Evolutionary conservation across 2,888 invertebrate species (phyloP).

Genomic region (Cephus pygmeus): DNA sequence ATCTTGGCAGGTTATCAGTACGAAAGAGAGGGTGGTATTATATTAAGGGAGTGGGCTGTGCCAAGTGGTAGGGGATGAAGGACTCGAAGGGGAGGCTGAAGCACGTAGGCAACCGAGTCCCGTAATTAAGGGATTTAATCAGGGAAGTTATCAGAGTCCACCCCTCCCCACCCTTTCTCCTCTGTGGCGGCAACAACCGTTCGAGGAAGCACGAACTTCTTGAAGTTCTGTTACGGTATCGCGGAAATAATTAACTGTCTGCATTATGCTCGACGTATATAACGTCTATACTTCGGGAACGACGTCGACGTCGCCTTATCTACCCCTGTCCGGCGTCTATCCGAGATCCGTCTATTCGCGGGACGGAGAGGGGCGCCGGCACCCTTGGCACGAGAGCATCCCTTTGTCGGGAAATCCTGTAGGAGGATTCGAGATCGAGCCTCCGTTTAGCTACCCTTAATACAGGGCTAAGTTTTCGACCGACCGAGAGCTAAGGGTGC

Average conservation of each 20-base stretch:
- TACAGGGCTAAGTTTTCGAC: background rate
- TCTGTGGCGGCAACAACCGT: constrained; percentile 24
- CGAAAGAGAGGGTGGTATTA: background rate
- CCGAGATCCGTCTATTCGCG: background rate
- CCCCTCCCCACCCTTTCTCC: background rate
- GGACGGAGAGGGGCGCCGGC: no score
- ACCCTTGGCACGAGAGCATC: constrained; percentile 14
- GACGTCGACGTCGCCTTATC: constrained; percentile 19
- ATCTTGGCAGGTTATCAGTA: background rate
- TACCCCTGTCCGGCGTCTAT: background rate
- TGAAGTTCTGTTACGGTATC: constrained; percentile 21
- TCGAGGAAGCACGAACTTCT: constrained; percentile 22
- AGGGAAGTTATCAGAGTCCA: constrained; percentile 37
- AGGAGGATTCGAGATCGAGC: background rate
- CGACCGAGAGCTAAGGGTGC: background rate
- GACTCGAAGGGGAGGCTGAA: background rate
- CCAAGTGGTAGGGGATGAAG: background rate
- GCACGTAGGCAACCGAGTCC: background rate
- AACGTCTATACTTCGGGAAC: constrained; percentile 14
- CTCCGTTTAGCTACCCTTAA: background rate
- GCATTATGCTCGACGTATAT: constrained; percentile 33
- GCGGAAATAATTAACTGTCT: constrained; percentile 44
- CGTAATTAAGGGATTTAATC: constrained; percentile 44
- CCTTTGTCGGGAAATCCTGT: constrained; percentile 12
- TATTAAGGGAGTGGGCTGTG: background rate